phyloP scores from a whole-genome alignment of 2,113 vertebrate genomes.

The Rhagologus leucostigma region DNA sequence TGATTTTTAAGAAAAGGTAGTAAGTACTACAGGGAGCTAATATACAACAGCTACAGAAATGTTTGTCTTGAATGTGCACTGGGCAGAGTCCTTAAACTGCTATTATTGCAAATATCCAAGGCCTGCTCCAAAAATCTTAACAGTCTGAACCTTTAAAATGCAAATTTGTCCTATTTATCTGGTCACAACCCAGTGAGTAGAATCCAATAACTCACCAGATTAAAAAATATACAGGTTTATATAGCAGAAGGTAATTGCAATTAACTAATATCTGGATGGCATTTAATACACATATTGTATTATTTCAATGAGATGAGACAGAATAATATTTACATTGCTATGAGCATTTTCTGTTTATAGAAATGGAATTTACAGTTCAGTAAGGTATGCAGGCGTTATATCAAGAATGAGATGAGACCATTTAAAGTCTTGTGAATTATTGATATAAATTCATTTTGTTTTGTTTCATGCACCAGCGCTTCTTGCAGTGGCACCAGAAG shows the following conservation, averaged over 20 bases:
- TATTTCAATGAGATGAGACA: conserved; percentile 59
- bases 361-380: conserved; percentile 63
- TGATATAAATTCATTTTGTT: conserved; percentile 62
- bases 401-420: conserved; percentile 45
- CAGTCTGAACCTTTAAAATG: conserved; percentile 51
- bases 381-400: conserved; percentile 41
- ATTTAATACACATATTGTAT: conserved; percentile 58
- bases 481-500: conserved; percentile 19
- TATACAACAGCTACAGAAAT: neutral
- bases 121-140: conserved; percentile 12
- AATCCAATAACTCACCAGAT: conserved; percentile 61
- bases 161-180: conserved; percentile 58
- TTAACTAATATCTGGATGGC: conserved; percentile 58
- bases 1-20: conserved; percentile 25
- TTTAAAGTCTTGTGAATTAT: conserved; percentile 63
- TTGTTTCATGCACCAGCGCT: conserved; percentile 52
- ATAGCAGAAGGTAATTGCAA: conserved; percentile 61
- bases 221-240: conserved; percentile 55
- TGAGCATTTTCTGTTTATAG: conserved; percentile 28
- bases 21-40: neutral
- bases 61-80: neutral
- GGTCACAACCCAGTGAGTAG: conserved; percentile 45
- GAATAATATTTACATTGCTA: conserved; percentile 67
- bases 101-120: conserved; percentile 45
- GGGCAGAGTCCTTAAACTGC: conserved; percentile 31